phyloP scores from a whole-genome alignment of 37 sponge, comb jelly and placozoan species.

The Trichoplax adhaerens region DNA sequence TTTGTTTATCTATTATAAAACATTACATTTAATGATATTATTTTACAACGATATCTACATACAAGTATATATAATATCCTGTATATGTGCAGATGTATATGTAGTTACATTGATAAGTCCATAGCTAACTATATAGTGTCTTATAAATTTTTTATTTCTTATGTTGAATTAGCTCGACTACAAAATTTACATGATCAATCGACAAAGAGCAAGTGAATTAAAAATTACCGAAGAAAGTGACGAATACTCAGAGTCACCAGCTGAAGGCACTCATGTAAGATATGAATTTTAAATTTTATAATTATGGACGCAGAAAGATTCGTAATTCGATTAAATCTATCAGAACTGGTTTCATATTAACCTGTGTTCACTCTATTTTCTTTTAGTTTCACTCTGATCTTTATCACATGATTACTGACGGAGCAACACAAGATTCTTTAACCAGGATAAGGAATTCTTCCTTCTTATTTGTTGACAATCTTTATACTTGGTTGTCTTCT shows the following conservation, averaged over 20 bases:
- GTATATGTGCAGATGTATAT: too few species aligned
- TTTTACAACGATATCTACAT: too few species aligned
- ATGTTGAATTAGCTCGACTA: too few species aligned
- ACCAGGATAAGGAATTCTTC: conserved; percentile 16
- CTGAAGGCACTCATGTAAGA: conserved; percentile 21
- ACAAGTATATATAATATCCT: too few species aligned
- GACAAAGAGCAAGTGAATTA: conserved; percentile 12
- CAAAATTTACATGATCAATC: conserved; percentile 2
- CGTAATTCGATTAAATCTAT: neutral
- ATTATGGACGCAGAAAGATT: neutral
- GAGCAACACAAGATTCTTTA: neutral
- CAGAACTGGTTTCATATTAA: neutral
- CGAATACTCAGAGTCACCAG: conserved; percentile 10
- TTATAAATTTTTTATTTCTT: too few species aligned
- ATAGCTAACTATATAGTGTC: too few species aligned
- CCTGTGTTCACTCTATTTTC: neutral
- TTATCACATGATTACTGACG: conserved; percentile 24
- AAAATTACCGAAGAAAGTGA: conserved; percentile 18
- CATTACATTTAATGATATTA: too few species aligned
- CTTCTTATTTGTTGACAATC: conserved; percentile 31
- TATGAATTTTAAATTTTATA: neutral
- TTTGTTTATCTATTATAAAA: too few species aligned
- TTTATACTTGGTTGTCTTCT: conserved; percentile 39
- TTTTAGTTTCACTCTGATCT: conserved; percentile 29
- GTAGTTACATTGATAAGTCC: too few species aligned